Evolutionary conservation across 2,888 invertebrate species (phyloP).

Genomic region (Amblyjoppa proteus): DNA sequence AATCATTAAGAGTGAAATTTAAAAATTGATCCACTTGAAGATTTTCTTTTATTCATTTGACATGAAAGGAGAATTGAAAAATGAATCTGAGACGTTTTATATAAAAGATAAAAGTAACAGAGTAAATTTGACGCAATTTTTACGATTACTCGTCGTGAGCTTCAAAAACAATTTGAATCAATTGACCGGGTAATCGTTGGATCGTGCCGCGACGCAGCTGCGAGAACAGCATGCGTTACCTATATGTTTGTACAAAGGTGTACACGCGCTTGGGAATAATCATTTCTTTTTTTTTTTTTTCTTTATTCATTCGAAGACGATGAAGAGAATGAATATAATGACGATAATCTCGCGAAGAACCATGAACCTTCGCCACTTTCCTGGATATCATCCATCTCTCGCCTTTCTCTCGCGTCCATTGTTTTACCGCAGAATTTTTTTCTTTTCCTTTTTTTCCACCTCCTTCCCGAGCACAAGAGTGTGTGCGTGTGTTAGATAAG

Average conservation of each 20-base stretch:
- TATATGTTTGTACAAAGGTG: slow-evolving; percentile 44
- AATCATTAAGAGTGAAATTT: too few relatives aligned
- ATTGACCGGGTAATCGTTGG: slow-evolving; percentile 45
- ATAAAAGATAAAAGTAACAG: not conserved
- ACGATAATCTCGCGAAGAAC: slow-evolving; percentile 56
- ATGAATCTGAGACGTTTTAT: slow-evolving; percentile 34
- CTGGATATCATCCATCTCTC: slow-evolving; percentile 60
- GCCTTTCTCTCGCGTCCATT: slow-evolving; percentile 66
- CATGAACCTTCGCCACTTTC: slow-evolving; percentile 56
- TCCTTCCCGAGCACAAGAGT: slow-evolving; percentile 17
- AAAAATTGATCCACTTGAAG: too few relatives aligned
- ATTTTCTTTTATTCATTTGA: too few relatives aligned
- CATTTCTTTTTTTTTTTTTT: slow-evolving; percentile 12
- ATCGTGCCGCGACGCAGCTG: slow-evolving; percentile 12
- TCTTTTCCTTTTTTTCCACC: slow-evolving; percentile 25
- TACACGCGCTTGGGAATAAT: slow-evolving; percentile 29
- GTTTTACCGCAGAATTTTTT: slow-evolving; percentile 60
- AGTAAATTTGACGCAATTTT: slow-evolving; percentile 12
- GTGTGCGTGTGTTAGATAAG: slow-evolving; percentile 23
- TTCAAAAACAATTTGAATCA: slow-evolving; percentile 43
- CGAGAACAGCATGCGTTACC: slow-evolving; percentile 55
- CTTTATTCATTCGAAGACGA: slow-evolving; percentile 21
- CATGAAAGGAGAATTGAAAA: slow-evolving; percentile 9
- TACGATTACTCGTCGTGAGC: not conserved
- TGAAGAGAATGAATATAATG: slow-evolving; percentile 53